Percentiles rank a stretch among this genome's conserved stretches.
These are phyloP conservation scores for Pseudorectes ferrugineus DNA, from an alignment of 2,113 vertebrate genomes.

Conservation along the genomic window DNA sequence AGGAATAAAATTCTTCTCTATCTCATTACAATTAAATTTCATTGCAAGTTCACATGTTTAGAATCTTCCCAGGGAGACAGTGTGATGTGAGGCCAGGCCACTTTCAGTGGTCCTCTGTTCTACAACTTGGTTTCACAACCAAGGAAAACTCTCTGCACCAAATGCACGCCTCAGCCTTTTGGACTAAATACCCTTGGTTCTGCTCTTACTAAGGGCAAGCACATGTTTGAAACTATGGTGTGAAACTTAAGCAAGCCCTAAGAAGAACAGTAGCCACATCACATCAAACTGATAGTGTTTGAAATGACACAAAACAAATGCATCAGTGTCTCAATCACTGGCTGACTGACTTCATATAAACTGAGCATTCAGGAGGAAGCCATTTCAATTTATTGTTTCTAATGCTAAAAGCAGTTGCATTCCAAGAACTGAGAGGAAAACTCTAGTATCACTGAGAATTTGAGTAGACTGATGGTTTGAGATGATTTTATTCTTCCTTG, in stretches of 20 bases:
- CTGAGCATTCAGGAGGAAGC: neutral
- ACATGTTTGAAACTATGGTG: neutral
- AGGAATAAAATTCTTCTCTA: neutral
- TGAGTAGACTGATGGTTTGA: neutral
- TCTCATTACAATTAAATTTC: neutral
- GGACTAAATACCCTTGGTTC: neutral
- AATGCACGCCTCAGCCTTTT: neutral
- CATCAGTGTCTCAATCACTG: rapidly evolving
- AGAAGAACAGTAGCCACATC: neutral
- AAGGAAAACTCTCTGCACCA: neutral
- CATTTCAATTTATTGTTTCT: neutral
- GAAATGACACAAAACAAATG: neutral
- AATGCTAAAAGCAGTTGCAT: neutral
- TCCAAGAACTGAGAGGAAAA: neutral
- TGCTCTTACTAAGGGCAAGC: neutral
- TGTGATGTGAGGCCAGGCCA: neutral
- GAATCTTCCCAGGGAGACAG: neutral
- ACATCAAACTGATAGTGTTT: neutral
- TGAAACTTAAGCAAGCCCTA: neutral
- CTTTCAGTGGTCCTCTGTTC: neutral
- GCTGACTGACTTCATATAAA: neutral
- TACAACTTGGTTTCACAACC: neutral
- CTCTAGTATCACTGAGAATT: neutral
- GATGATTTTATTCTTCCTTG: neutral
- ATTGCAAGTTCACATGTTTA: rapidly evolving